Conservation (phyloP, 1,140 invertebrate genomes). For the Caenorhabditis brenneri region DNA sequence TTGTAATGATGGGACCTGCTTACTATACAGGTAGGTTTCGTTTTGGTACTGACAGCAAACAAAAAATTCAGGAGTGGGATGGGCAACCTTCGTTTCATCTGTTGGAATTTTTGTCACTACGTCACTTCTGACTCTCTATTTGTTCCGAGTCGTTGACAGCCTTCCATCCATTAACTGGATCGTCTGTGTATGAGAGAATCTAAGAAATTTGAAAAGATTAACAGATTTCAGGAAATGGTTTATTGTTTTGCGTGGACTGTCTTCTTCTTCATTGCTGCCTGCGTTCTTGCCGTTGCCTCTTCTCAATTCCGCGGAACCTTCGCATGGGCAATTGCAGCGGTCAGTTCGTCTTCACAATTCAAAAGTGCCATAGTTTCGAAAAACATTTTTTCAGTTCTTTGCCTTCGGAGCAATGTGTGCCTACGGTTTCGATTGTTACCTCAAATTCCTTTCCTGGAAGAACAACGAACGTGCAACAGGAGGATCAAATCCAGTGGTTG, state of each 20-base stretch:
- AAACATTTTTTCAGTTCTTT: slow-evolving; percentile 67
- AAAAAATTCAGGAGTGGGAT: slow-evolving; percentile 62
- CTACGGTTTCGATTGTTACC: slow-evolving; percentile 66
- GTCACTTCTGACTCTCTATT: slow-evolving; percentile 64
- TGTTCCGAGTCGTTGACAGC: slow-evolving; percentile 67
- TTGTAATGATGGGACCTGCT: slow-evolving; percentile 65
- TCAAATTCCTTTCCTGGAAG: slow-evolving; percentile 69
- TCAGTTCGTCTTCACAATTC: slow-evolving; percentile 53
- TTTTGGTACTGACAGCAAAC: not conserved
- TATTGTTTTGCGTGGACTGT: slow-evolving; percentile 70
- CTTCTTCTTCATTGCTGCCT: slow-evolving; percentile 70
- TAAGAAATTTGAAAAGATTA: not conserved
- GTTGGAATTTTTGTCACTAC: slow-evolving; percentile 68
- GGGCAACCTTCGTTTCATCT: slow-evolving; percentile 68
- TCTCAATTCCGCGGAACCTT: slow-evolving; percentile 50
- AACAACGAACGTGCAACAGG: slow-evolving; percentile 56
- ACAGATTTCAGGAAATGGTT: slow-evolving; percentile 55
- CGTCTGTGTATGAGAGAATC: slow-evolving; percentile 54
- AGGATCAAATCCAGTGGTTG: slow-evolving; percentile 2
- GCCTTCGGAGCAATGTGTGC: slow-evolving; percentile 68
- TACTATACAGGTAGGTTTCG: slow-evolving; percentile 55
- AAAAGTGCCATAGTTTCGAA: too few species aligned
- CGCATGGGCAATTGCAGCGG: slow-evolving; percentile 67
- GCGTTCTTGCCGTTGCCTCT: slow-evolving; percentile 67
- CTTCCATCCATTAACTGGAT: slow-evolving; percentile 69